Conservation (phyloP, 2,888 invertebrate species). For the Mythimna impura region DNA sequence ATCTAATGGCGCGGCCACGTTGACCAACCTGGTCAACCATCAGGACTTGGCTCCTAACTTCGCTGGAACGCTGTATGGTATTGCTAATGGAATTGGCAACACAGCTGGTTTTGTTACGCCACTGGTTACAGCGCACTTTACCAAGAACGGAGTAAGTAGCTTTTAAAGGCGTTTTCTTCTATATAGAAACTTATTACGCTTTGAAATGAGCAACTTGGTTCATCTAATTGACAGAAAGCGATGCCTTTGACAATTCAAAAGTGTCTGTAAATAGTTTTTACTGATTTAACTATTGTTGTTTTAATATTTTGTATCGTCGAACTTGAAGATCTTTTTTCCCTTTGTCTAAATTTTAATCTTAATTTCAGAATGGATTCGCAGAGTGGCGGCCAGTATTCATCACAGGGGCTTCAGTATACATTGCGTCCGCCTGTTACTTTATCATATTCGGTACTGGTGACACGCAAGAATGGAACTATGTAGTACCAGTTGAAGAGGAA, state of each 20-base stretch:
- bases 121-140: slow-evolving; percentile 92
- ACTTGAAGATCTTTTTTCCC: background rate
- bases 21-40: slow-evolving; percentile 91
- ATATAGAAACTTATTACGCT: too few species aligned
- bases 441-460: slow-evolving; percentile 93
- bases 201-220: too few species aligned
- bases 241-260: background rate
- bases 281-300: background rate
- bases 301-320: background rate
- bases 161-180: background rate
- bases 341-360: background rate
- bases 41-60: slow-evolving; percentile 95
- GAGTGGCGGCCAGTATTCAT: slow-evolving; percentile 94
- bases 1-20: slow-evolving; percentile 91
- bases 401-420: slow-evolving; percentile 93
- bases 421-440: slow-evolving; percentile 92
- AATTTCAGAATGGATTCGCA: slow-evolving; percentile 93
- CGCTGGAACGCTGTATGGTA: slow-evolving; percentile 94
- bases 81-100: slow-evolving; percentile 94
- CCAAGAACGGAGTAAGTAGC: slow-evolving; percentile 89
- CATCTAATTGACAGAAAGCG: background rate
- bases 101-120: slow-evolving; percentile 94
- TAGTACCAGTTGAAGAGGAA: slow-evolving; percentile 75
- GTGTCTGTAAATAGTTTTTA: background rate
- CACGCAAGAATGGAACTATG: slow-evolving; percentile 93